phyloP scores from a whole-genome alignment of 2,113 vertebrate genomes.

The Diadophis punctatus region DNA sequence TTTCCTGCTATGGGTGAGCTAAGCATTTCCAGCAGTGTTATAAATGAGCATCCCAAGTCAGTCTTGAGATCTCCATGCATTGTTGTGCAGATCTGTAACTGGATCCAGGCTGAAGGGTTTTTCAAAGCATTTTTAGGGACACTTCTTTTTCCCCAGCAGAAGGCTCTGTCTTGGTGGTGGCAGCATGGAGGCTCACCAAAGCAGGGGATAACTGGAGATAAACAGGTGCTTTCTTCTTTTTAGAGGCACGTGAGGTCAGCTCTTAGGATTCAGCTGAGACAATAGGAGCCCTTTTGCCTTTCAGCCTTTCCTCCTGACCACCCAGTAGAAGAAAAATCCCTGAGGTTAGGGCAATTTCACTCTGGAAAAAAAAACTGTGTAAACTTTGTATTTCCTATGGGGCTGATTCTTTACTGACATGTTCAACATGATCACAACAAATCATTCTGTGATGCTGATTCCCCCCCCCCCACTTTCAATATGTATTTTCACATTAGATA shows the following conservation, averaged over 20 bases:
- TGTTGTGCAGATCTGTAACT: not conserved
- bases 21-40: not conserved
- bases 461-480: not conserved
- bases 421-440: constrained; percentile 15
- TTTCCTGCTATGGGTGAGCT: not conserved
- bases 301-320: constrained; percentile 74
- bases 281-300: constrained; percentile 69
- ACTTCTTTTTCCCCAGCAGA: not conserved
- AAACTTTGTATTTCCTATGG: constrained; percentile 35
- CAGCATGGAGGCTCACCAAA: not conserved
- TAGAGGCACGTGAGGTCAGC: constrained; percentile 65
- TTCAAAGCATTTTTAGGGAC: not conserved
- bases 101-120: not conserved
- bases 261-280: constrained; percentile 55
- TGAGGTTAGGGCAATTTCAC: constrained; percentile 29
- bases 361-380: constrained; percentile 15
- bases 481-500: constrained; percentile 50
- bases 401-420: constrained; percentile 5
- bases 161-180: not conserved
- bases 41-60: not conserved
- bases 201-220: constrained; percentile 29
- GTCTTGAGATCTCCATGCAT: not conserved
- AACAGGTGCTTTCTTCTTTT: constrained; percentile 68
- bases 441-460: constrained; percentile 43
- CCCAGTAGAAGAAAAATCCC: constrained; percentile 72